phyloP scores from a whole-genome alignment of 2,888 invertebrate species.

The Lissocephala sabroskyi region DNA sequence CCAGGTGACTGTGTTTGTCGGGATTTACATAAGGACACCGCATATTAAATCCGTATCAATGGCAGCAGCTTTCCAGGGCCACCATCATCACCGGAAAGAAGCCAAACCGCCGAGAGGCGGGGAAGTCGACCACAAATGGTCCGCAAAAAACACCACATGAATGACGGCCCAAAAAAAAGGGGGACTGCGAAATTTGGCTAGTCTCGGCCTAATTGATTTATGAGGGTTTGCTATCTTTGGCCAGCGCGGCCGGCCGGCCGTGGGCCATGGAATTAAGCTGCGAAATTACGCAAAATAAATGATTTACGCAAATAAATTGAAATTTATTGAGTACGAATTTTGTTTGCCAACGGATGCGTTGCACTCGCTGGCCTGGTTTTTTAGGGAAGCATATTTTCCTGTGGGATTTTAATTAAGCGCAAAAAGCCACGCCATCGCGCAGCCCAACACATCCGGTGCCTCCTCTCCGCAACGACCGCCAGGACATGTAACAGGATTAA shows the following conservation, averaged over 20 bases:
- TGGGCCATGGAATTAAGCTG: constrained; percentile 60
- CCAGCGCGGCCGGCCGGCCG: constrained; percentile 11
- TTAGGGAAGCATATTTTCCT: constrained; percentile 46
- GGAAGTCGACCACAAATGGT: constrained; percentile 34
- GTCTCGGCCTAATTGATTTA: constrained; percentile 68
- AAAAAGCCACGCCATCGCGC: constrained; percentile 41
- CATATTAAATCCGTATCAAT: too few relatives aligned
- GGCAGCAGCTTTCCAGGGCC: too few relatives aligned
- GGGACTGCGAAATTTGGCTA: constrained; percentile 48
- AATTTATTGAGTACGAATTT: constrained; percentile 63
- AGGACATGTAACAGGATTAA: constrained; percentile 55
- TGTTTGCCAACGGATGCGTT: constrained; percentile 16
- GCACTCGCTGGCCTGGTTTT: constrained; percentile 30
- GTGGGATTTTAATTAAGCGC: constrained; percentile 62
- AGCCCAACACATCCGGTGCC: too few relatives aligned
- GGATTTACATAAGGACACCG: too few relatives aligned
- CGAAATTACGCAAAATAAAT: constrained; percentile 69
- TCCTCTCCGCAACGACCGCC: constrained; percentile 20
- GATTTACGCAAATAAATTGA: constrained; percentile 72
- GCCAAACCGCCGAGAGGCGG: constrained; percentile 25
- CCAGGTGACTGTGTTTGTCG: too few relatives aligned
- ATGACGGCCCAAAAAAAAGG: constrained; percentile 35
- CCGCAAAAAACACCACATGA: constrained; percentile 41
- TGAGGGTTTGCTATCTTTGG: constrained; percentile 49
- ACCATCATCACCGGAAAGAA: not conserved